Evolutionary conservation across 2,797 vertebrate species (phyloP), one percentile per base, ranked within the genome.

Genomic region (Monodelphis domestica): DNA sequence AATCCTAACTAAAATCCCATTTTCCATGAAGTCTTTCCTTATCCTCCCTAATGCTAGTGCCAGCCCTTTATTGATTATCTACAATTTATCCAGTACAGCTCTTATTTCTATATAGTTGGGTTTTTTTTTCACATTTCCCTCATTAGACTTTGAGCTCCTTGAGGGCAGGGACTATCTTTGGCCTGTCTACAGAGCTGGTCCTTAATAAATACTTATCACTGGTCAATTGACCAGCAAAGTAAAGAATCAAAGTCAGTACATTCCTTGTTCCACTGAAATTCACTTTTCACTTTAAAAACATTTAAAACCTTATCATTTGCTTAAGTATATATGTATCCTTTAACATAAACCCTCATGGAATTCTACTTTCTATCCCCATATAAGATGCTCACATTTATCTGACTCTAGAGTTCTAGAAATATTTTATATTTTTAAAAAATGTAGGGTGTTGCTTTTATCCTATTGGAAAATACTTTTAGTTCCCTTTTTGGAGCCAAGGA

Each of bases 241-340:
- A 2, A 21, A 59, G 84, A 92, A 87, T 38, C 57, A 52, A 89
- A 59, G 59, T 88, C 84, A 94, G 53, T 87, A 92, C 3, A 91
- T 94, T 91, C 59, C 57, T n/a, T 78, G 63, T 78, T 93, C 57
- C 93, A 15, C 54, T 63, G 52, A 2, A 90, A 92, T 93, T 94
- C n/a, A 29, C 88, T 33, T 94, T 95, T 93, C 95, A 54, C 91
- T 93, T 94, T n/a, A 84, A 63, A 93, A 28, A 59, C 24, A 12
- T 54, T 12, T 51, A 95, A 94, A 56, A 89, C 70, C 70, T n/a
- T 91, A 84, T 29, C 54, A 91, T 93, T 91, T 45, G n/a, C 33
- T 94, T 91, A 88, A 55, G 87, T 94, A 70, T 93, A 14, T 17
- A 94, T 87, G 24, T 45, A 89, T 92, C 38, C 90, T 93, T 92